Evolutionary conservation across 2,797 vertebrate genomes (phyloP), one percentile per base, ranked within the genome.

Genomic region (Hybognathus amarus): DNA sequence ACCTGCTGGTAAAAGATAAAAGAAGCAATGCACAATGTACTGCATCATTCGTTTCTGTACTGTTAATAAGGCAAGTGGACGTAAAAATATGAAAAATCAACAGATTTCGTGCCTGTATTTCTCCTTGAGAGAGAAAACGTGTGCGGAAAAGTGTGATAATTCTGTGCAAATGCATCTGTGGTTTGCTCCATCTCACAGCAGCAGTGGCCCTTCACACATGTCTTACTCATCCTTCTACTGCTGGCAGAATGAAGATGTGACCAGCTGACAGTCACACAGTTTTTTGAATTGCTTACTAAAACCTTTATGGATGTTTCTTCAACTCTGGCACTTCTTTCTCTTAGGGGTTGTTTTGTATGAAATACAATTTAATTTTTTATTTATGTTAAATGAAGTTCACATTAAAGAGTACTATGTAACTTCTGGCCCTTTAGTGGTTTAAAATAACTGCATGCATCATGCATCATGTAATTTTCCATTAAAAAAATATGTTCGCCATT

Each of bases 131-230:
- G 15, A 47, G 18, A 30, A 56, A 36, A 67, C 33, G 30, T 38
- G 63, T 67, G 78, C 9, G 50, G 18, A 47, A 74, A 82, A 38
- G 56, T 82, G 80, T 82, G 80, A 82, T 73, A 74, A 73, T 38
- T 74, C 56, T 73, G 69, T 82, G 80, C 56, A 71, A 81, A 73
- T 81, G 54, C 70, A 61, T 73, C 68, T 71, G 54, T 79, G 47
- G 64, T 79, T 79, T 79, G 45, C 20, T 68, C 33, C 30, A 61
- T 52, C 56, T 81, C 69, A 38, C 56, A 74, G 22, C 56, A 81
- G 79, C 56, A 81, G 42, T 82, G 56, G 80, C 69, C 56, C 56
- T 73, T 82, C 80, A 74, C 80, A 82, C 69, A 63, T 81, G 33
- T 64, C 59, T 52, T 64, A 36, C 69, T 74, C 69, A 24, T 64